Evolutionary conservation across 2,888 invertebrate species (phyloP).

Genomic region (Agonopterix heracliana): DNA sequence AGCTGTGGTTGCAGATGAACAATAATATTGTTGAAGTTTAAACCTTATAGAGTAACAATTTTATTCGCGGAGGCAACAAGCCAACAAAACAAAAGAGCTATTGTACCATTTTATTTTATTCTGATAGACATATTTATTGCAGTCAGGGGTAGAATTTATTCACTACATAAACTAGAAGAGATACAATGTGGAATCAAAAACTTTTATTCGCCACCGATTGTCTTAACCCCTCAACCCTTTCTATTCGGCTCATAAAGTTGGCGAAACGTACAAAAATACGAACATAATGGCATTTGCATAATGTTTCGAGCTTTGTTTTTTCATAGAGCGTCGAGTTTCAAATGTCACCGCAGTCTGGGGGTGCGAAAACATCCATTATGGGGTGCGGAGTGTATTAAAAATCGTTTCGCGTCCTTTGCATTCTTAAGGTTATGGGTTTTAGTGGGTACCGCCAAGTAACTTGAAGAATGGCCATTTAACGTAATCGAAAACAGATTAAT

Average conservation of each 20-base stretch:
- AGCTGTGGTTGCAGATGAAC: no score
- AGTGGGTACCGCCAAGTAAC: conserved; percentile 30
- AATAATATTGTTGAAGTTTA: no score
- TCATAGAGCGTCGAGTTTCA: conserved; percentile 68
- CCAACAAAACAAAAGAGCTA: conserved; percentile 15
- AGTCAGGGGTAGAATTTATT: conserved; percentile 26
- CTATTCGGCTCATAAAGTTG: conserved; percentile 70
- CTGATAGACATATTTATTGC: conserved; percentile 19
- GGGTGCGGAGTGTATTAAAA: conserved; percentile 71
- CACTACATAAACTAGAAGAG: conserved; percentile 47
- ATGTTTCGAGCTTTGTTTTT: conserved; percentile 72
- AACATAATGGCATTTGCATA: conserved; percentile 75
- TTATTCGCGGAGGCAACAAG: conserved; percentile 4
- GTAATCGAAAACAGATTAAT: conserved; percentile 4
- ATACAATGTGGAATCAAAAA: conserved; percentile 42
- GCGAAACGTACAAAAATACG: conserved; percentile 71
- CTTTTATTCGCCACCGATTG: conserved; percentile 51
- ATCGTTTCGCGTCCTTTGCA: conserved; percentile 65
- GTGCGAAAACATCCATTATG: conserved; percentile 69
- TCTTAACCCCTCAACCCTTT: conserved; percentile 71
- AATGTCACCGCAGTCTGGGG: conserved; percentile 71
- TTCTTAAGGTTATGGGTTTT: conserved; percentile 67
- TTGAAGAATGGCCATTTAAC: conserved; percentile 9
- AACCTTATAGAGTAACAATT: neutral
- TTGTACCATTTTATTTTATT: conserved; percentile 17